Percentiles rank a stretch among this genome's conserved stretches.
phyloP scores from a whole-genome alignment of 2,888 invertebrate genomes.

The Perdita meconis region DNA sequence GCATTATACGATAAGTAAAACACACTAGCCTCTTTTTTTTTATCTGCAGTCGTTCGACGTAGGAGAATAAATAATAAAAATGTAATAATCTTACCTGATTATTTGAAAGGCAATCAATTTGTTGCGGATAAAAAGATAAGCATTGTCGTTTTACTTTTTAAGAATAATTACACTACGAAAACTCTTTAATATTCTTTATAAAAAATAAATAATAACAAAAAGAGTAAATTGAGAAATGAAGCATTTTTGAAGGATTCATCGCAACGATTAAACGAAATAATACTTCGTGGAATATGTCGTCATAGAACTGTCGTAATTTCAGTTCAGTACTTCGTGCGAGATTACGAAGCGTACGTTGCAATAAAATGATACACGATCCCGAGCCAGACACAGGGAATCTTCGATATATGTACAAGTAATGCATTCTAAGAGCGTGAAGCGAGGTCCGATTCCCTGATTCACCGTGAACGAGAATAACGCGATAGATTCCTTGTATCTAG shows the following conservation, averaged over 20 bases:
- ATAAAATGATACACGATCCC: background rate
- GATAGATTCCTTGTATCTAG: constrained; percentile 21
- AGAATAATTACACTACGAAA: background rate
- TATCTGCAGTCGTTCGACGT: background rate
- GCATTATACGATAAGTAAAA: constrained; percentile 10
- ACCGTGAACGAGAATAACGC: constrained; percentile 21
- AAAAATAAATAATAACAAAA: no score
- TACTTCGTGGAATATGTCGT: constrained; percentile 24
- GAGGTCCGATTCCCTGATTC: background rate
- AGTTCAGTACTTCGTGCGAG: background rate
- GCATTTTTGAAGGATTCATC: no score
- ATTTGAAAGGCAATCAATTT: constrained; percentile 6
- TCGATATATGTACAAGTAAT: no score
- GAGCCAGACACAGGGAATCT: background rate
- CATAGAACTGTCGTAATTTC: constrained; percentile 27
- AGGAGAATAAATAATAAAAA: constrained; percentile 9
- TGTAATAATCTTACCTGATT: background rate
- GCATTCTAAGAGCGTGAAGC: background rate
- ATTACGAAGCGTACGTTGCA: background rate
- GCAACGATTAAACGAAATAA: background rate
- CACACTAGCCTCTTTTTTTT: constrained; percentile 15
- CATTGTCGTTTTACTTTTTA: background rate
- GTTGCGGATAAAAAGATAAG: constrained; percentile 17
- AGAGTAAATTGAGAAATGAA: no score
- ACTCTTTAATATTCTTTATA: no score